These are phyloP conservation scores for Hermodice carunculata DNA, from an alignment of 2,888 invertebrate genomes.

Conservation along the genomic window DNA sequence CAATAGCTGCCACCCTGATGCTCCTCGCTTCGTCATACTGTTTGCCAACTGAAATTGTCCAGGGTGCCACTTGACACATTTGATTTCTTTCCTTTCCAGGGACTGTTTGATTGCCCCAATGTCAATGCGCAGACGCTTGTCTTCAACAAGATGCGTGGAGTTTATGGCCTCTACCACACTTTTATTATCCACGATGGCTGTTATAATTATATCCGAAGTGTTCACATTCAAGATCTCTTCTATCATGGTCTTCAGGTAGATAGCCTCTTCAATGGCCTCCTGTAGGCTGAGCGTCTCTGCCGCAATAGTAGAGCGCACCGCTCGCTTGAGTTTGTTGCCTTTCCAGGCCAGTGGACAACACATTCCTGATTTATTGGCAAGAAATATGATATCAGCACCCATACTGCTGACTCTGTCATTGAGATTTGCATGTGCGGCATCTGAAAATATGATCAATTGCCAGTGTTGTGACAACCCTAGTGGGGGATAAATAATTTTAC, in stretches of 20 bases:
- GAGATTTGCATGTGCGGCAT: neutral
- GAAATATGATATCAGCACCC: too few species aligned
- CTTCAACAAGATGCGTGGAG: conserved; percentile 34
- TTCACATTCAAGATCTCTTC: conserved; percentile 22
- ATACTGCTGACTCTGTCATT: too few species aligned
- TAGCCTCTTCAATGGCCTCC: conserved; percentile 32
- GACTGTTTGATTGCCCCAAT: conserved; percentile 25
- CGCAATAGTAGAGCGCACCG: conserved; percentile 29
- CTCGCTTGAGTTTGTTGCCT: neutral
- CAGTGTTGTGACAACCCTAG: too few species aligned
- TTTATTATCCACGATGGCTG: conserved; percentile 34
- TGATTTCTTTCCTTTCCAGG: neutral
- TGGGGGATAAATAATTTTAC: too few species aligned
- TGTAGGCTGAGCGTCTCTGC: conserved; percentile 35
- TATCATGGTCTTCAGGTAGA: conserved; percentile 27
- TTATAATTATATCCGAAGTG: conserved; percentile 12
- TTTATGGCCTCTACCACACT: conserved; percentile 34
- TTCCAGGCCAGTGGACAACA: neutral
- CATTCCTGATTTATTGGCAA: too few species aligned
- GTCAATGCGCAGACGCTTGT: conserved; percentile 34
- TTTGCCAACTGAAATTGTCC: neutral
- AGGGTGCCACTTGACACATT: neutral
- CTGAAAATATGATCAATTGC: too few species aligned
- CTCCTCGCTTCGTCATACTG: conserved; percentile 5
- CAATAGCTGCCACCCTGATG: neutral